phyloP scores from a whole-genome alignment of 1,140 invertebrate genomes.

The Camponotus pennsylvanicus region DNA sequence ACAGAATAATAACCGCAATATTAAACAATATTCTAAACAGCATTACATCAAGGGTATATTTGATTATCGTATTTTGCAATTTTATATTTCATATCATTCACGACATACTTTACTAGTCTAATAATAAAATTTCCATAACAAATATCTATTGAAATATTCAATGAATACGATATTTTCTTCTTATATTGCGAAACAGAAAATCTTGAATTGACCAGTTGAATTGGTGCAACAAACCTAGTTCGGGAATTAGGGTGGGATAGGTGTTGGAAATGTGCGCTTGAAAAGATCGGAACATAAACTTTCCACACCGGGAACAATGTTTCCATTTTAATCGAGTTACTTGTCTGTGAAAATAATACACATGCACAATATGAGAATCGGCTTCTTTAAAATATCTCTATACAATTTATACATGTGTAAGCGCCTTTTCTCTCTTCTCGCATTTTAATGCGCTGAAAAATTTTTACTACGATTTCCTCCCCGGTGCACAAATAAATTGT shows the following conservation, averaged over 20 bases:
- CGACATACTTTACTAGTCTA: not conserved
- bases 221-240: conserved; percentile 58
- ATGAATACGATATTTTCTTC: conserved; percentile 58
- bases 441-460: not conserved
- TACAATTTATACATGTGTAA: not conserved
- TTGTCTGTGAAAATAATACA: conserved; percentile 69
- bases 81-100: conserved; percentile 33
- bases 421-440: not conserved
- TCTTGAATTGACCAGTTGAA: conserved; percentile 73
- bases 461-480: not conserved
- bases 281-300: conserved; percentile 53
- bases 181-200: conserved; percentile 75
- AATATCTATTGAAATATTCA: conserved; percentile 22
- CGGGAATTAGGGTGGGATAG: conserved; percentile 65
- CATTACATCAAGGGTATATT: not conserved
- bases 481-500: not conserved
- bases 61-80: not conserved
- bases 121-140: conserved; percentile 7
- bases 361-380: not conserved
- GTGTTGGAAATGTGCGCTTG: conserved; percentile 44
- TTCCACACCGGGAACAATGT: conserved; percentile 74
- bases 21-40: conserved; percentile 9
- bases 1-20: not conserved
- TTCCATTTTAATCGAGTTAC: conserved; percentile 59
- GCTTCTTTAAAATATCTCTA: not conserved